phyloP scores from a whole-genome alignment of 1,140 invertebrate genomes.

The Drosophila micromelanica region DNA sequence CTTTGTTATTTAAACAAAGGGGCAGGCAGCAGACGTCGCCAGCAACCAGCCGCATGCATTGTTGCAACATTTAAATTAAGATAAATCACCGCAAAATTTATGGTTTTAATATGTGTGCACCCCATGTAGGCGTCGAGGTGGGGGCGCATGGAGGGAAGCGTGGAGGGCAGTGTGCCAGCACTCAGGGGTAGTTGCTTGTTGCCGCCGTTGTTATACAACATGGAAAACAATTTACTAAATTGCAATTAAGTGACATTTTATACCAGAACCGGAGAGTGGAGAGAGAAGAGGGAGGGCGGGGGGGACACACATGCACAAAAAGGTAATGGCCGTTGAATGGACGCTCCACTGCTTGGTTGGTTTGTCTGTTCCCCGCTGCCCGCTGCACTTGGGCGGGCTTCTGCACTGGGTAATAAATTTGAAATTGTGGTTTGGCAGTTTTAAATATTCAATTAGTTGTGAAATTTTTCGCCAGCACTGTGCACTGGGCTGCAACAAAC shows the following conservation, averaged over 20 bases:
- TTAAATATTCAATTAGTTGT: slow-evolving; percentile 84
- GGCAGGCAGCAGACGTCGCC: slow-evolving; percentile 49
- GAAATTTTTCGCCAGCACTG: slow-evolving; percentile 68
- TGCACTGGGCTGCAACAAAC: slow-evolving; percentile 34
- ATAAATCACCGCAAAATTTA: slow-evolving; percentile 84
- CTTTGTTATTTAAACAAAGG: slow-evolving; percentile 83
- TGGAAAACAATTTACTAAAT: slow-evolving; percentile 84
- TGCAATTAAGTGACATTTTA: slow-evolving; percentile 84
- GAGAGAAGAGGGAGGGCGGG: neutral
- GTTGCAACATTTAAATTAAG: slow-evolving; percentile 84
- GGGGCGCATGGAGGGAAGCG: slow-evolving; percentile 2
- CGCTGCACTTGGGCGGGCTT: slow-evolving; percentile 10
- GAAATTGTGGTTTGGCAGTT: slow-evolving; percentile 83
- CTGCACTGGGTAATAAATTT: slow-evolving; percentile 79
- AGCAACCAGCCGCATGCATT: slow-evolving; percentile 67
- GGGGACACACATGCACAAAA: slow-evolving; percentile 1
- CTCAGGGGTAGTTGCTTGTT: slow-evolving; percentile 58
- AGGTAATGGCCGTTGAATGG: slow-evolving; percentile 56
- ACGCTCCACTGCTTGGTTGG: slow-evolving; percentile 37
- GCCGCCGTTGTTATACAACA: slow-evolving; percentile 80
- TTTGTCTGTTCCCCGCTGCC: neutral
- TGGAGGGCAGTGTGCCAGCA: neutral
- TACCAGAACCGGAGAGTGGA: slow-evolving; percentile 44
- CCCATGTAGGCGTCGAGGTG: slow-evolving; percentile 2
- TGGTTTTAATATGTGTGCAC: slow-evolving; percentile 79